Percentiles rank a stretch among this genome's conserved stretches.
phyloP scores from a whole-genome alignment of 2,797 vertebrate species.

The Myripristis murdjan region DNA sequence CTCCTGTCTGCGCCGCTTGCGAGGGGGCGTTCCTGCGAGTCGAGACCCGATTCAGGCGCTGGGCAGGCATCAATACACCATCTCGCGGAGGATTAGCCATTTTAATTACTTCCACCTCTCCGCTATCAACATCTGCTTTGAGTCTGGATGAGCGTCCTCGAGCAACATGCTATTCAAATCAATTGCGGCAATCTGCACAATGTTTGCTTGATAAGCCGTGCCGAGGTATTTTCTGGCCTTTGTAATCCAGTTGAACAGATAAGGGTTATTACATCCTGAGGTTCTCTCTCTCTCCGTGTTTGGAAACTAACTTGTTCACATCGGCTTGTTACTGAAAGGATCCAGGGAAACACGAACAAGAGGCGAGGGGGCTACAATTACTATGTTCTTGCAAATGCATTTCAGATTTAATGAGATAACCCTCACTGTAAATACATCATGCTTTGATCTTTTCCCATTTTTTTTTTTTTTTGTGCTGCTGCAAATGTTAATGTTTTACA shows the following conservation, averaged over 20 bases:
- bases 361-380: conserved; percentile 23
- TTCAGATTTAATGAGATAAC: conserved; percentile 48
- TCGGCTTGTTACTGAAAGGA: conserved; percentile 18
- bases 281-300: conserved; percentile 77
- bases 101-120: conserved; percentile 86
- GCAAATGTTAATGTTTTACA: conserved; percentile 10
- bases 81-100: conserved; percentile 80
- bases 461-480: too few relatives aligned
- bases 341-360: conserved; percentile 20
- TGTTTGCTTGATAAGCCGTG: conserved; percentile 77
- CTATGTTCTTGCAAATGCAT: conserved; percentile 43
- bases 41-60: background rate
- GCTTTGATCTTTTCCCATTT: conserved; percentile 40
- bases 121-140: conserved; percentile 78
- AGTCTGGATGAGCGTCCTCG: conserved; percentile 73
- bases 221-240: conserved; percentile 76
- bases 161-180: conserved; percentile 81
- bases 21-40: conserved; percentile 15
- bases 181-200: conserved; percentile 77
- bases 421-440: conserved; percentile 37
- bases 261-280: conserved; percentile 74
- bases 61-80: conserved; percentile 65
- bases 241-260: conserved; percentile 83
- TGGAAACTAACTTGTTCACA: conserved; percentile 62
- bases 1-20: conserved; percentile 40